Evolutionary conservation across 2,113 vertebrate species (phyloP).

Genomic region (Caracal caracal): DNA sequence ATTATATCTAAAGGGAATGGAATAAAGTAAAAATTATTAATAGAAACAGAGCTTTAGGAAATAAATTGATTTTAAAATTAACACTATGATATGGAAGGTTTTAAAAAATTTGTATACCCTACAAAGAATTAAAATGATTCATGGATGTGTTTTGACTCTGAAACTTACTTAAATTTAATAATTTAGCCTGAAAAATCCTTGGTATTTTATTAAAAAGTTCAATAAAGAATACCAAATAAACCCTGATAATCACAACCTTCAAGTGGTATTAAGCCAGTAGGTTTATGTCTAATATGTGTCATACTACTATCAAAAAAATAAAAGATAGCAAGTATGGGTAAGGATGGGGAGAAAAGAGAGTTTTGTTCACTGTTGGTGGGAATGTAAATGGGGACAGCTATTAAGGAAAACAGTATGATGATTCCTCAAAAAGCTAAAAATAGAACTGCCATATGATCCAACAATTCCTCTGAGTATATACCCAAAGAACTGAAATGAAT

Average conservation of each 20-base stretch:
- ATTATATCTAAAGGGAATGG: constrained; percentile 52
- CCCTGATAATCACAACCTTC: neutral
- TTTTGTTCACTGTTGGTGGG: neutral
- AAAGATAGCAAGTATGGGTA: neutral
- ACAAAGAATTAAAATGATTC: constrained; percentile 64
- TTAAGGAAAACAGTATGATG: neutral
- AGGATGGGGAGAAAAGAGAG: neutral
- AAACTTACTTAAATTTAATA: constrained; percentile 61
- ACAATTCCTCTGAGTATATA: too few species aligned
- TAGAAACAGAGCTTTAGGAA: constrained; percentile 43
- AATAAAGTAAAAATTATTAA: constrained; percentile 66
- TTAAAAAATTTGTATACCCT: constrained; percentile 25
- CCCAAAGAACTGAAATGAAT: neutral
- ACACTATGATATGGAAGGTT: constrained; percentile 19
- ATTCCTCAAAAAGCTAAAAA: neutral
- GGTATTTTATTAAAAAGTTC: constrained; percentile 57
- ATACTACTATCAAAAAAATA: neutral
- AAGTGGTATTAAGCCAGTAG: neutral
- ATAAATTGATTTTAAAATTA: constrained; percentile 71
- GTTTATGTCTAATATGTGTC: neutral
- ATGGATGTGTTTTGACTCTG: constrained; percentile 20
- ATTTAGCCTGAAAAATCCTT: constrained; percentile 44
- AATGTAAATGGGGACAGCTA: neutral
- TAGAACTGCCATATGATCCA: neutral
- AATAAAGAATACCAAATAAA: constrained; percentile 61